Percentiles rank a stretch among this genome's conserved stretches.
Evolutionary conservation across 2,113 vertebrate species (phyloP).

Genomic region (Heteronetta atricapilla): DNA sequence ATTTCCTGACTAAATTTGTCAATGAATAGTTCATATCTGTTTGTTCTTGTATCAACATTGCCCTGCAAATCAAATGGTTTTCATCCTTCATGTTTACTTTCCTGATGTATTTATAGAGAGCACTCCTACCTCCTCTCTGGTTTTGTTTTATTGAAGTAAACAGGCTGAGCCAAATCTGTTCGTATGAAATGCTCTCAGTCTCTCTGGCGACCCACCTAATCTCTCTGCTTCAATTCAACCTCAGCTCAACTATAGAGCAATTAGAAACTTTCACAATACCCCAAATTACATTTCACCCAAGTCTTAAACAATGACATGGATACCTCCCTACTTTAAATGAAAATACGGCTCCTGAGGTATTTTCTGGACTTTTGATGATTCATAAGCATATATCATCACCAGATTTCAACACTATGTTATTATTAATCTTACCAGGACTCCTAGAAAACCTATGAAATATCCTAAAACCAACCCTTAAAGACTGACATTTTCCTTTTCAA

Average conservation of each 20-base stretch:
- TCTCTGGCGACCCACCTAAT: neutral
- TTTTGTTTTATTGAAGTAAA: constrained; percentile 30
- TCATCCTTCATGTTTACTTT: constrained; percentile 2
- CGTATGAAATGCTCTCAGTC: neutral
- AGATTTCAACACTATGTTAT: neutral
- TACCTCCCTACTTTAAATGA: neutral
- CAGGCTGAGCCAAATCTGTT: neutral
- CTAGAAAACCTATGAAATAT: neutral
- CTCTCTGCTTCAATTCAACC: neutral
- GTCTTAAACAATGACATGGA: neutral
- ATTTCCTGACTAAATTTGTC: constrained; percentile 9
- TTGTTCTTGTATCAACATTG: neutral
- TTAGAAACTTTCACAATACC: neutral
- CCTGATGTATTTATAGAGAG: constrained; percentile 13
- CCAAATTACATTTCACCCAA: neutral
- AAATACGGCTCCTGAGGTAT: neutral
- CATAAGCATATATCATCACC: neutral
- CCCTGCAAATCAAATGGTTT: constrained; percentile 5
- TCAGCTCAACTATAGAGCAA: neutral
- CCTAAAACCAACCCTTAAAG: too few species aligned
- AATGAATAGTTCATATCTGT: neutral
- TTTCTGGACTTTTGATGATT: neutral
- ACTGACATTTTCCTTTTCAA: neutral
- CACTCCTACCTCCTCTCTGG: neutral
- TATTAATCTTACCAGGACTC: neutral